These are phyloP conservation scores for Hermatobates lingyangjiaoensis DNA, from an alignment of 1,140 invertebrate species.

Conservation along the genomic window DNA sequence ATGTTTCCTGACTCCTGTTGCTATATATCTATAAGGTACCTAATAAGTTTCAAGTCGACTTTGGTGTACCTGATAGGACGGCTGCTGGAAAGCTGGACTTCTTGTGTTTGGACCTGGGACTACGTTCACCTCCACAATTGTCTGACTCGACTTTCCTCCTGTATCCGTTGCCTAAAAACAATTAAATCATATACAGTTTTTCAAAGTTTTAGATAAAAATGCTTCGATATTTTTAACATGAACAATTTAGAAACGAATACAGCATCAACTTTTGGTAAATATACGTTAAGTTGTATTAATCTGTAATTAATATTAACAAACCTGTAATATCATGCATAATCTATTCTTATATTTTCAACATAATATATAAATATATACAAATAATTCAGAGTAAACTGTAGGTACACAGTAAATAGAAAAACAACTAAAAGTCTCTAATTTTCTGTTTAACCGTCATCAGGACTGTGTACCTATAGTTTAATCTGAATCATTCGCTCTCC, in stretches of 20 bases:
- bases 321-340: too few relatives aligned
- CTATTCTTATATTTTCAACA: conserved; percentile 1
- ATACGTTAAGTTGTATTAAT: too few relatives aligned
- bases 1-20: too few relatives aligned
- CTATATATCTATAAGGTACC: too few relatives aligned
- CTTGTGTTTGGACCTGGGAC: conserved; percentile 67
- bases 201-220: not conserved
- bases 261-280: too few relatives aligned
- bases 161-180: conserved; percentile 26
- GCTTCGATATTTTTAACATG: not conserved
- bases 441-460: too few relatives aligned
- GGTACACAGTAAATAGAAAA: not conserved
- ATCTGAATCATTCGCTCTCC: too few relatives aligned
- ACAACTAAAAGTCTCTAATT: too few relatives aligned
- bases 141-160: conserved; percentile 35
- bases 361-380: not conserved
- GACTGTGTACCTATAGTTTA: too few relatives aligned
- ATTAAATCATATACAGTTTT: not conserved
- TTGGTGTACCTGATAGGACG: conserved; percentile 68
- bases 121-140: conserved; percentile 63
- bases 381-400: not conserved
- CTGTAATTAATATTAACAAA: too few relatives aligned
- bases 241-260: too few relatives aligned
- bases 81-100: conserved; percentile 58
- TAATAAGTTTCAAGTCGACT: too few relatives aligned